A percentile compares a stretch with the other conserved stretches of the same genome.
phyloP scores from a whole-genome alignment of 1,140 invertebrate species.

The Drosophila ercepeae region DNA sequence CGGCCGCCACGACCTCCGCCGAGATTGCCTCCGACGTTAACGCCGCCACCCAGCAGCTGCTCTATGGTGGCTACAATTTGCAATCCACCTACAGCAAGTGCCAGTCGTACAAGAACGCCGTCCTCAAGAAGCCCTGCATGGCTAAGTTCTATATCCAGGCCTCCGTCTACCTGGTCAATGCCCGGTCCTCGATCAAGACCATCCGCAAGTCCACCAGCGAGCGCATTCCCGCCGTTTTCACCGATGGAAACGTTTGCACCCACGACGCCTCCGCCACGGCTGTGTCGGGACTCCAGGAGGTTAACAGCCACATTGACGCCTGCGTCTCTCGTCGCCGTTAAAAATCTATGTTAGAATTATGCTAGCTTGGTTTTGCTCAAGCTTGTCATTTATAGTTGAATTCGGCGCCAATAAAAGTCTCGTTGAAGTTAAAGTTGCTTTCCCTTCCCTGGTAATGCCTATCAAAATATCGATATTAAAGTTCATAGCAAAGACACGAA shows the following conservation, averaged over 20 bases:
- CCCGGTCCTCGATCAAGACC: conserved; percentile 65
- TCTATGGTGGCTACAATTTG: conserved; percentile 61
- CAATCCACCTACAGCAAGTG: conserved; percentile 56
- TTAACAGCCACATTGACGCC: conserved; percentile 49
- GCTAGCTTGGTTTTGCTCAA: too few relatives aligned
- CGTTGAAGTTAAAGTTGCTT: too few relatives aligned
- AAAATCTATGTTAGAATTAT: too few relatives aligned
- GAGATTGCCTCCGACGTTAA: conserved; percentile 58
- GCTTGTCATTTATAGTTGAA: too few relatives aligned
- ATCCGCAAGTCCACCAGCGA: conserved; percentile 57
- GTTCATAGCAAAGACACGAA: too few relatives aligned
- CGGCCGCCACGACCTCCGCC: conserved; percentile 60
- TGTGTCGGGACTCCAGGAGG: conserved; percentile 41
- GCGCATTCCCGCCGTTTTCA: conserved; percentile 62
- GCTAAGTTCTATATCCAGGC: conserved; percentile 51
- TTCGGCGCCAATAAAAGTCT: too few relatives aligned
- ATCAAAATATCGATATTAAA: too few relatives aligned
- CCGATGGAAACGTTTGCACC: conserved; percentile 65
- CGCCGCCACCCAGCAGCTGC: conserved; percentile 63
- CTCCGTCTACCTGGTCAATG: conserved; percentile 51
- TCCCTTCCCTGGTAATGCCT: too few relatives aligned
- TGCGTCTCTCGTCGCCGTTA: conserved; percentile 48
- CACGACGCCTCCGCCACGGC: conserved; percentile 57
- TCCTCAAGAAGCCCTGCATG: conserved; percentile 53
- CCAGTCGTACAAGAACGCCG: conserved; percentile 45